These are phyloP conservation scores for Drepanosiphum platanoidis DNA, from an alignment of 2,888 invertebrate species.

Conservation along the genomic window DNA sequence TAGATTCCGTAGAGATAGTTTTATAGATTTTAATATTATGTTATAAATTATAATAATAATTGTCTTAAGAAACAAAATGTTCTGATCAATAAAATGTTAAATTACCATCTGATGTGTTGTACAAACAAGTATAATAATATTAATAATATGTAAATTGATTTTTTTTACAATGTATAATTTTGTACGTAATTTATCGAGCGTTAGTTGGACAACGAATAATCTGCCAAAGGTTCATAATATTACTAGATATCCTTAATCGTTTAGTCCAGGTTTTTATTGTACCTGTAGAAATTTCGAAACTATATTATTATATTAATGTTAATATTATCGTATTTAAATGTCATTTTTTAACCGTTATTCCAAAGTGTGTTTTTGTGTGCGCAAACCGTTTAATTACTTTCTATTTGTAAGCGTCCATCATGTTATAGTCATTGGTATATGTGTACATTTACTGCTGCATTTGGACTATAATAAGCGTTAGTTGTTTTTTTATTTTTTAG, in stretches of 20 bases:
- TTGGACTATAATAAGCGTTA: not conserved
- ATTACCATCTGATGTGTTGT: slow-evolving; percentile 31
- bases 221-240: not conserved
- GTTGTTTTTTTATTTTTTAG: not conserved
- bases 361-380: no score
- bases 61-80: slow-evolving; percentile 60
- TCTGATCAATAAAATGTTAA: slow-evolving; percentile 29
- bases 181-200: slow-evolving; percentile 54
- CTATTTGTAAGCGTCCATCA: no score
- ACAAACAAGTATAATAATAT: slow-evolving; percentile 22
- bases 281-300: not conserved
- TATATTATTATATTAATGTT: not conserved
- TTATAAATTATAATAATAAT: slow-evolving; percentile 6
- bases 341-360: not conserved
- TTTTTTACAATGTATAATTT: slow-evolving; percentile 27
- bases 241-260: not conserved
- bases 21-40: not conserved
- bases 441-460: not conserved
- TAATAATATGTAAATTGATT: slow-evolving; percentile 10
- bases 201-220: slow-evolving; percentile 7
- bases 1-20: not conserved
- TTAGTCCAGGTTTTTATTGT: slow-evolving; percentile 30
- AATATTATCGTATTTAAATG: not conserved
- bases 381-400: no score
- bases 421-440: no score